Evolutionary conservation across 2,888 invertebrate species (phyloP), one percentile per base, ranked within the genome.

Genomic region (Spicauda simplicius): DNA sequence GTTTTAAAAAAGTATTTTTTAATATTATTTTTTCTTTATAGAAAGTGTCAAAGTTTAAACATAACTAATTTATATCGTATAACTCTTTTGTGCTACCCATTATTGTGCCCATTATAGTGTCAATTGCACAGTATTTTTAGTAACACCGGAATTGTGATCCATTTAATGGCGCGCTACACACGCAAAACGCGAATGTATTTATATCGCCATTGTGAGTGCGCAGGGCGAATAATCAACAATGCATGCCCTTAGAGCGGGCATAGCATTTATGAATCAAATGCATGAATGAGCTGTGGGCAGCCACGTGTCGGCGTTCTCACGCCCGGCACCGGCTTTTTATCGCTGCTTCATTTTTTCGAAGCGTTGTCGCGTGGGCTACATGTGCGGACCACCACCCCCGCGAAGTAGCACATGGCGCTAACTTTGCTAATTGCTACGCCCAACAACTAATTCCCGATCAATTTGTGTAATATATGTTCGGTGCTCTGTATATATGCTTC

Each of bases 281-380:
- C 86, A 89, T 92, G 92, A 92, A 92, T 92, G 91, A 87, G 86
- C 83, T 82, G 80, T 81, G 83, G 77, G 76, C 75, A 77, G 88
- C 88, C 91, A 91, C 92, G 91, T 91, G 91, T 83, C 87, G 81
- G 61, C 74, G 90, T 93, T 92, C 91, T 91, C 91, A 92, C 92
- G 91, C 85, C 85, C 70, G 75, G 71, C 73, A 70, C 78, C 80
- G 80, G 83, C 87, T 90, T 91, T 90, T 91, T 91, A 87, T 89
- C 85, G 84, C 80, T 74, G 81, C 81, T 81, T 77, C 79, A 81
- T 84, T 85, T 84, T 76, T 86, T 85, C 75, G 77, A 79, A 76
- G 78, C 80, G 81, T 73, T 77, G 88, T 88, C 89, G 88, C 90
- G 91, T 88, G 90, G 83, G 82, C 79, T 86, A 83, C 91, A 91